These are phyloP conservation scores for Oophaga pumilio DNA, from an alignment of 2,113 vertebrate species.

Conservation along the genomic window DNA sequence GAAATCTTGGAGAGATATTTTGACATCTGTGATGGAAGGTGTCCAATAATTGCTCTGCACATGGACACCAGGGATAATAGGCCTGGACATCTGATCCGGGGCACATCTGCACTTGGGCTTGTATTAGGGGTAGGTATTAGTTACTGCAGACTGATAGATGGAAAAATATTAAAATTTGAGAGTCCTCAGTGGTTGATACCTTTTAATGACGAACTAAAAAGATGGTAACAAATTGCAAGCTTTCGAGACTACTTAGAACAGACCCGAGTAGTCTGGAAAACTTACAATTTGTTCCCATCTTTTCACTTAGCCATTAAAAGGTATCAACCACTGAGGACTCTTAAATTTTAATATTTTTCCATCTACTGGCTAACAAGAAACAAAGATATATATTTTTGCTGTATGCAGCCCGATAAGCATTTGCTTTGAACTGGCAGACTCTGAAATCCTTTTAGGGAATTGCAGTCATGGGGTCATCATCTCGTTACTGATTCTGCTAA, in stretches of 20 bases:
- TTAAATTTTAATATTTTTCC: no score
- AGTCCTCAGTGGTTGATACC: no score
- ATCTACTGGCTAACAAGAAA: no score
- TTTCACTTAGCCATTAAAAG: no score
- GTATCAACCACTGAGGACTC: no score
- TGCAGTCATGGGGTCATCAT: not conserved
- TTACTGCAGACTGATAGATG: not conserved
- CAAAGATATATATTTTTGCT: no score
- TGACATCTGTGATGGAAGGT: not conserved
- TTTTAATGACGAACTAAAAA: no score
- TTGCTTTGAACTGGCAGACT: slow-evolving; percentile 15
- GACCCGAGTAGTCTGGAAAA: no score
- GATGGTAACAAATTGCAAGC: no score
- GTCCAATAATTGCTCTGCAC: not conserved
- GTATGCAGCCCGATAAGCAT: not conserved
- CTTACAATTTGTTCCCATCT: no score
- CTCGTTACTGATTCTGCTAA: slow-evolving; percentile 31
- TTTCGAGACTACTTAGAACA: no score
- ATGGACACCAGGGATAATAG: not conserved
- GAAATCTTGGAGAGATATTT: not conserved
- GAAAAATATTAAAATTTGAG: no score
- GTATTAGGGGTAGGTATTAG: not conserved
- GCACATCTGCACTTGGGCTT: not conserved
- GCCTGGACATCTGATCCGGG: not conserved
- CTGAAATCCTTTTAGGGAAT: not conserved